phyloP scores from a whole-genome alignment of 2,888 invertebrate species.

The Rhopalosiphum nymphaeae region DNA sequence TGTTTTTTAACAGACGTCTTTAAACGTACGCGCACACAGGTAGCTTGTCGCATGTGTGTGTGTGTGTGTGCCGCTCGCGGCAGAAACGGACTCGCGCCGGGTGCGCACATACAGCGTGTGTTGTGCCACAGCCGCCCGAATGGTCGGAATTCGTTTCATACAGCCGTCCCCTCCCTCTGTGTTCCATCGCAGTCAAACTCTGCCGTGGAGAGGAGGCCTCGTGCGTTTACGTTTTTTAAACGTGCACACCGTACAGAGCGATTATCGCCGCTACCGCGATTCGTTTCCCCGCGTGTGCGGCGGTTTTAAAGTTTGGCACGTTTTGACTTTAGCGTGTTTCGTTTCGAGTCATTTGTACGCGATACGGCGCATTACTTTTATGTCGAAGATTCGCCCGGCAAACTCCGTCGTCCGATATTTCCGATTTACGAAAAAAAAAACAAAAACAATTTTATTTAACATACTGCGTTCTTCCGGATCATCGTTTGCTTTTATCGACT shows the following conservation, averaged over 20 bases:
- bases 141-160: conserved; percentile 54
- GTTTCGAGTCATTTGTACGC: background rate
- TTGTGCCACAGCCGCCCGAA: background rate
- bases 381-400: too few relatives aligned
- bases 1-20: conserved; percentile 1
- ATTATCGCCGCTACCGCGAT: background rate
- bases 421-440: background rate
- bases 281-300: background rate
- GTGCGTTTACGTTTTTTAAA: conserved; percentile 22
- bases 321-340: background rate
- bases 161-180: background rate
- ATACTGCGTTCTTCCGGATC: background rate
- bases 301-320: background rate
- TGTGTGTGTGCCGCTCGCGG: background rate
- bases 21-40: conserved; percentile 9
- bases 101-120: background rate
- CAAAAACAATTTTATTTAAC: background rate
- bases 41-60: background rate
- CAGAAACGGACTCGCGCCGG: background rate
- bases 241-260: background rate
- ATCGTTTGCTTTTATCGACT: background rate
- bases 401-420: background rate
- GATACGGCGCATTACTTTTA: too few relatives aligned
- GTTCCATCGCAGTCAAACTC: background rate
- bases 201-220: background rate